Conservation (phyloP, 1,140 invertebrate species). For the Nasonia vitripennis region DNA sequence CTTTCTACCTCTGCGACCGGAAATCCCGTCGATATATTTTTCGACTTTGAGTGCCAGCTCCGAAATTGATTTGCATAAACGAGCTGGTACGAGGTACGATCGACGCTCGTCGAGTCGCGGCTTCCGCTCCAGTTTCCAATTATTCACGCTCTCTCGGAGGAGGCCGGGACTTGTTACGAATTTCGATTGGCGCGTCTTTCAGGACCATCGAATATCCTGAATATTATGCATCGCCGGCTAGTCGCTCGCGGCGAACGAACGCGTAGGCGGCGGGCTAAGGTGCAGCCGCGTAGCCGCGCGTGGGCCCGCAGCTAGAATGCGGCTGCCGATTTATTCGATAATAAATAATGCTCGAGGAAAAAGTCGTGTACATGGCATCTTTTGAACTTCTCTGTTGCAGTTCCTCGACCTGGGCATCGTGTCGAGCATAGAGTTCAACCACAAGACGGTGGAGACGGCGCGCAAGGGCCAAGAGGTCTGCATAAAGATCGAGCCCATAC, state of each 20-base stretch:
- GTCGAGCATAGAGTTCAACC: conserved; percentile 94
- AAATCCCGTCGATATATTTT: neutral
- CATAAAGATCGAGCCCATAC: conserved; percentile 97
- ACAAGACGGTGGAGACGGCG: conserved; percentile 93
- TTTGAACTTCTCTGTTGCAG: conserved; percentile 76
- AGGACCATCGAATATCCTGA: too few relatives aligned
- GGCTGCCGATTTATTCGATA: too few relatives aligned
- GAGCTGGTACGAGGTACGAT: neutral
- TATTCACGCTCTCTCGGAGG: too few relatives aligned
- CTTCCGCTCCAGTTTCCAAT: too few relatives aligned
- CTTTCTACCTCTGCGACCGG: too few relatives aligned
- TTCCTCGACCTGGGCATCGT: conserved; percentile 96
- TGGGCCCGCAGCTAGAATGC: conserved; percentile 12
- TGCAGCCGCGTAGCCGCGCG: conserved; percentile 24
- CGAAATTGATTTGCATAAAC: neutral
- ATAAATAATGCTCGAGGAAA: too few relatives aligned
- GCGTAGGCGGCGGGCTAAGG: conserved; percentile 47
- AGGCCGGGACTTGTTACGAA: too few relatives aligned
- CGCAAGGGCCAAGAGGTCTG: conserved; percentile 98
- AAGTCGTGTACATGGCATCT: too few relatives aligned
- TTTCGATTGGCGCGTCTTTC: too few relatives aligned
- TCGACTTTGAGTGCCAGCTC: neutral
- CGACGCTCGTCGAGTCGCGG: too few relatives aligned
- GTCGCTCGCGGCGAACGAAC: too few relatives aligned
- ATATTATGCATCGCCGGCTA: too few relatives aligned